A percentile compares a stretch with the other conserved stretches of the same genome.
These are phyloP conservation scores for Hemichromis elongatus DNA, from an alignment of 2,113 vertebrate genomes.

Conservation along the genomic window DNA sequence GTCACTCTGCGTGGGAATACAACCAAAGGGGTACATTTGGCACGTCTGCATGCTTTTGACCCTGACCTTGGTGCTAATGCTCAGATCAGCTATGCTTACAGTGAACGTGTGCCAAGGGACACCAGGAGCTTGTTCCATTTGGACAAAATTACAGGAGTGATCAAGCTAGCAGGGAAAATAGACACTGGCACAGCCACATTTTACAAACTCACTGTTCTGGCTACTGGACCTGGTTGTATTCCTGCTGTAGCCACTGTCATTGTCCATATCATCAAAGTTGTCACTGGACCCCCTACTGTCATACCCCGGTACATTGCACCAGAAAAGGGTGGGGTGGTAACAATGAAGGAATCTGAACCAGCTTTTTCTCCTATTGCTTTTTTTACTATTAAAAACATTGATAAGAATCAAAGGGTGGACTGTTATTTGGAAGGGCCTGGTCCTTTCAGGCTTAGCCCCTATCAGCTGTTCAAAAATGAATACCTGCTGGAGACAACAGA, in stretches of 20 bases:
- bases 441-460: slow-evolving; percentile 86
- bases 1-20: slow-evolving; percentile 86
- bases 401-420: slow-evolving; percentile 77
- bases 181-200: slow-evolving; percentile 72
- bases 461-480: slow-evolving; percentile 85
- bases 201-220: slow-evolving; percentile 86
- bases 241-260: slow-evolving; percentile 86
- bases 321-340: slow-evolving; percentile 86
- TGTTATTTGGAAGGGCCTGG: slow-evolving; percentile 87
- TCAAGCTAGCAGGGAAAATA: slow-evolving; percentile 81
- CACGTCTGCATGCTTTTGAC: slow-evolving; percentile 82
- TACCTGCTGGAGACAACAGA: slow-evolving; percentile 91
- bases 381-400: slow-evolving; percentile 88
- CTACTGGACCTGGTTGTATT: slow-evolving; percentile 89
- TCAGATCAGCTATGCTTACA: slow-evolving; percentile 87
- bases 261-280: slow-evolving; percentile 82
- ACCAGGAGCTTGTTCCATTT: slow-evolving; percentile 86
- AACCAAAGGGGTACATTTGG: slow-evolving; percentile 79
- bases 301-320: slow-evolving; percentile 88
- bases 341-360: slow-evolving; percentile 88
- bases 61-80: slow-evolving; percentile 89
- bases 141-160: slow-evolving; percentile 79
- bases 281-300: slow-evolving; percentile 82
- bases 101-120: slow-evolving; percentile 84
- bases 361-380: slow-evolving; percentile 89